A percentile compares a stretch with the other conserved stretches of the same genome.
These are phyloP conservation scores for Microcebus griseorufus DNA, from an alignment of 2,113 vertebrate species.

Conservation along the genomic window DNA sequence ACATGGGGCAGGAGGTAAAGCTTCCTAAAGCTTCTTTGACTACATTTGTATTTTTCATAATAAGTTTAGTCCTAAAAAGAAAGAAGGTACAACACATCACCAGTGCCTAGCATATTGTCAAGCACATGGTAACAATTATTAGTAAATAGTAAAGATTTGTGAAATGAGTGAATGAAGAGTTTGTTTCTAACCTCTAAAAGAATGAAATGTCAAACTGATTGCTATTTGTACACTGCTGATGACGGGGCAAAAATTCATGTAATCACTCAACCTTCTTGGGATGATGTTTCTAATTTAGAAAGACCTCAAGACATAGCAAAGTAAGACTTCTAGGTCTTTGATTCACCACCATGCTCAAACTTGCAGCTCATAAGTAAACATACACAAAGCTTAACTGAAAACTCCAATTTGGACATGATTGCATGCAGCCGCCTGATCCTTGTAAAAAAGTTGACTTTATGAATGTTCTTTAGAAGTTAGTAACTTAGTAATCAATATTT, in stretches of 20 bases:
- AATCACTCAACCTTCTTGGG: neutral
- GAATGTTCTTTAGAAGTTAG: neutral
- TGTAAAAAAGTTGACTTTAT: neutral
- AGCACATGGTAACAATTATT: neutral
- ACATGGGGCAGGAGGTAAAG: constrained; percentile 96
- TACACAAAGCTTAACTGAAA: constrained; percentile 3
- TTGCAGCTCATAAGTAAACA: neutral
- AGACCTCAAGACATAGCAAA: neutral
- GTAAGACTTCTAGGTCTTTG: neutral
- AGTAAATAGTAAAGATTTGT: constrained; percentile 7
- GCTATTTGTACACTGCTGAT: neutral
- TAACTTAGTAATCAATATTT: constrained; percentile 25
- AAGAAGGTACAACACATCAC: neutral
- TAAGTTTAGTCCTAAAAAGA: constrained; percentile 18
- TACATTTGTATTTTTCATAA: constrained; percentile 14
- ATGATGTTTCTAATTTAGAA: constrained; percentile 13
- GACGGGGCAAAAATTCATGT: neutral
- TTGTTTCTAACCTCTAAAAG: constrained; percentile 34
- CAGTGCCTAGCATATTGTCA: neutral
- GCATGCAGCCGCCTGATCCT: neutral
- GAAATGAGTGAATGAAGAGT: neutral
- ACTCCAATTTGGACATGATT: neutral
- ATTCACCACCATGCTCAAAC: neutral
- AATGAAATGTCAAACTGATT: neutral
- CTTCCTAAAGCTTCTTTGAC: constrained; percentile 6